Evolutionary conservation across 2,113 vertebrate genomes (phyloP).

Genomic region (Nannobrachium achirus): DNA sequence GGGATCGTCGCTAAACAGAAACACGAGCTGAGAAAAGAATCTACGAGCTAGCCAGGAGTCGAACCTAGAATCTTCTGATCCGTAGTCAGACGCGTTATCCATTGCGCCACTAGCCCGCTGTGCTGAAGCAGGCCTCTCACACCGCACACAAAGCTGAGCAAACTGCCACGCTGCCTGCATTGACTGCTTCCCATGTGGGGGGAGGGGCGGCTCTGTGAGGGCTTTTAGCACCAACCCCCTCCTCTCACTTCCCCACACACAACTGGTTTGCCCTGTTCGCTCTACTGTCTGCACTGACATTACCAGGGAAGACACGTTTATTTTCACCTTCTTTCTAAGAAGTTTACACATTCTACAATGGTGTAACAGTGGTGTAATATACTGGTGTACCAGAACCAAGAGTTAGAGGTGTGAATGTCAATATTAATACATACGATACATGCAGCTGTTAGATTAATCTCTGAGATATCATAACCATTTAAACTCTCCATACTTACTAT

Average conservation of each 20-base stretch:
- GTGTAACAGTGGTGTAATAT: no score
- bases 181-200: background rate
- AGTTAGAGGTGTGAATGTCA: no score
- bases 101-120: conserved; percentile 67
- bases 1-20: no score
- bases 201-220: background rate
- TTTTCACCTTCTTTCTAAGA: no score
- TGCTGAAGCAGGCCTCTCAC: fast-evolving
- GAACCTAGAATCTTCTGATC: conserved; percentile 86
- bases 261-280: background rate
- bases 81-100: conserved; percentile 79
- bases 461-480: no score
- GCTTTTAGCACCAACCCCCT: background rate
- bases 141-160: background rate
- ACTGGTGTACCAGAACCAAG: no score
- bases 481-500: no score
- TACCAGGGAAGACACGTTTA: background rate
- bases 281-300: conserved; percentile 19
- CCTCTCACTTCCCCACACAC: conserved; percentile 1
- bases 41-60: conserved; percentile 69
- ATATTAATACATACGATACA: no score
- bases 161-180: background rate
- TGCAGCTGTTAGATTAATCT: no score
- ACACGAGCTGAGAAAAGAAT: background rate
- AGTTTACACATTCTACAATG: no score